Evolutionary conservation across 2,113 vertebrate genomes (phyloP).

Genomic region (Corythornis cristatus): DNA sequence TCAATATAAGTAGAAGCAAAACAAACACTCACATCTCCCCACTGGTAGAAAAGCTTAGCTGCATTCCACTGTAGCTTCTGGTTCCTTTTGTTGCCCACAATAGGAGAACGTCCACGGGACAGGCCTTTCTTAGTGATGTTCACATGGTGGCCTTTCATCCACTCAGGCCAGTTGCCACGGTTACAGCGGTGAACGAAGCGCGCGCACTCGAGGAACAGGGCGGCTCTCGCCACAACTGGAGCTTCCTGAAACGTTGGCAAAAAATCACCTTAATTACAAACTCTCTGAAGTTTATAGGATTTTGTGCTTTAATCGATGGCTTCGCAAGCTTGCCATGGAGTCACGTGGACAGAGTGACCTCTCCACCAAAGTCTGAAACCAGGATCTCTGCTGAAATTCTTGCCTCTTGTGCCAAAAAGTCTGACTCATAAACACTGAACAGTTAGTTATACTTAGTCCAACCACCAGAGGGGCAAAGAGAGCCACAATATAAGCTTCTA

Average conservation of each 20-base stretch:
- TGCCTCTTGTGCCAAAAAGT: neutral
- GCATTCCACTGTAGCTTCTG: conserved; percentile 99
- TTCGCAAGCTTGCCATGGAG: neutral
- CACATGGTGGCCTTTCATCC: conserved; percentile 99
- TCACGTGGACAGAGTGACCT: neutral
- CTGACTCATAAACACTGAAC: neutral
- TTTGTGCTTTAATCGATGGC: neutral
- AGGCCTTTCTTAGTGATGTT: conserved; percentile 96
- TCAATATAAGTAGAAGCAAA: neutral
- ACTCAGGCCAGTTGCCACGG: conserved; percentile 97
- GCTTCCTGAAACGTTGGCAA: conserved; percentile 83
- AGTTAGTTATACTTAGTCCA: neutral
- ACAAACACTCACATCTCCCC: conserved; percentile 90
- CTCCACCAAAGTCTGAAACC: neutral
- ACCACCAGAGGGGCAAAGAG: neutral
- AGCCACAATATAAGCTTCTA: neutral
- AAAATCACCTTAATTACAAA: neutral
- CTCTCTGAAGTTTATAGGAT: neutral
- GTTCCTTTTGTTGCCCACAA: conserved; percentile 96
- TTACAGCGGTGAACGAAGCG: conserved; percentile 98
- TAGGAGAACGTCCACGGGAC: conserved; percentile 91
- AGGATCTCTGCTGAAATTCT: neutral
- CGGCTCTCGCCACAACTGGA: conserved; percentile 92
- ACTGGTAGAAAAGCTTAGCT: conserved; percentile 97
- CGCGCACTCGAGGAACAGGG: conserved; percentile 95